These are phyloP conservation scores for Formica selysi DNA, from an alignment of 1,140 invertebrate genomes.

Conservation along the genomic window DNA sequence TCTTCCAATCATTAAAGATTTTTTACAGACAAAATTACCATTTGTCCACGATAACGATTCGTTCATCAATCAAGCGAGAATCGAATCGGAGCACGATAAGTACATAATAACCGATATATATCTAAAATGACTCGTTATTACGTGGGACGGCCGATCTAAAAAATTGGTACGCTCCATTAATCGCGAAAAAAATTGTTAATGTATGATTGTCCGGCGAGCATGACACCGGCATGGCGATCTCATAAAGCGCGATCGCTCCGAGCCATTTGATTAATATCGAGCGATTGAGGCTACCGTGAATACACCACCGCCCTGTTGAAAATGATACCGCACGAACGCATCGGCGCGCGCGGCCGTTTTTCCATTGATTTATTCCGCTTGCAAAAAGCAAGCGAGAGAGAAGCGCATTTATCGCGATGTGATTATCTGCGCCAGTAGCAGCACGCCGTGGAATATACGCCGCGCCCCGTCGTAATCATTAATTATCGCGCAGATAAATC, in stretches of 20 bases:
- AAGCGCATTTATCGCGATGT: slow-evolving; percentile 45
- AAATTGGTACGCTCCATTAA: slow-evolving; percentile 38
- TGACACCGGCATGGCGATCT: neutral
- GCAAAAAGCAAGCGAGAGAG: slow-evolving; percentile 29
- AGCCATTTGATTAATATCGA: slow-evolving; percentile 65
- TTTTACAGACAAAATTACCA: neutral
- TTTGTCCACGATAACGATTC: slow-evolving; percentile 10
- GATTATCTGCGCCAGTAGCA: slow-evolving; percentile 61
- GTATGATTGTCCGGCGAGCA: slow-evolving; percentile 17
- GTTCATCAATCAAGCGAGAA: slow-evolving; percentile 16
- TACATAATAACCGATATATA: slow-evolving; percentile 42
- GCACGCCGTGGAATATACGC: slow-evolving; percentile 3
- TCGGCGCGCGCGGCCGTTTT: slow-evolving; percentile 17
- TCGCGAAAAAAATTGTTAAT: slow-evolving; percentile 47
- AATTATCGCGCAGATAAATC: slow-evolving; percentile 63
- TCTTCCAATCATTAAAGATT: neutral
- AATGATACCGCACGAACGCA: slow-evolving; percentile 30
- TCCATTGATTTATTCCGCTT: slow-evolving; percentile 65
- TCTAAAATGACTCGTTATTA: slow-evolving; percentile 50
- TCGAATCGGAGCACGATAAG: slow-evolving; percentile 34
- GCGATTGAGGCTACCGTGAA: slow-evolving; percentile 46
- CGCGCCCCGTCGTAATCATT: slow-evolving; percentile 59
- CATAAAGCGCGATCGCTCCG: slow-evolving; percentile 60
- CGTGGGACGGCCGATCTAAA: slow-evolving; percentile 34
- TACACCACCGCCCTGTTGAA: slow-evolving; percentile 24